A percentile compares a stretch with the other conserved stretches of the same genome.
Conservation (phyloP, 92 coral and sea anemone genomes). For the Phenganax stokvisi region DNA sequence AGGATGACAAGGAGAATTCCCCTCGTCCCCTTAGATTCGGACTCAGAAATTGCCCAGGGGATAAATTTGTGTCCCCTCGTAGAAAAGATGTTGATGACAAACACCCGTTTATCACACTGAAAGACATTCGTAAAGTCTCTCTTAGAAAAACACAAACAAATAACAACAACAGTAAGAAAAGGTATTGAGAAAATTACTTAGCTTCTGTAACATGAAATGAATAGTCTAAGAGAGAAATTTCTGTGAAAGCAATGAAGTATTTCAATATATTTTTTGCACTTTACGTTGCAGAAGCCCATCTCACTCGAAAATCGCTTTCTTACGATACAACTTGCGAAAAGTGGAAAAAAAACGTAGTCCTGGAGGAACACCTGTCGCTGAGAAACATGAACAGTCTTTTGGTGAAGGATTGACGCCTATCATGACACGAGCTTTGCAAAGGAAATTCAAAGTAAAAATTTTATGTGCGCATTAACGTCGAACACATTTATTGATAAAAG, state of each 20-base stretch:
- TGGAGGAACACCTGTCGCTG: conserved; percentile 82
- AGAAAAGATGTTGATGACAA: not conserved
- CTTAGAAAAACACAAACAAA: conserved; percentile 51
- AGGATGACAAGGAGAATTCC: conserved; percentile 37
- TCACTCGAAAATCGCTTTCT: conserved; percentile 49
- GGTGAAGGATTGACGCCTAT: conserved; percentile 94
- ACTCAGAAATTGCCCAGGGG: conserved; percentile 27
- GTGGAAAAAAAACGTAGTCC: conserved; percentile 83
- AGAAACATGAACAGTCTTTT: conserved; percentile 40
- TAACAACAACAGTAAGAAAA: conserved; percentile 15
- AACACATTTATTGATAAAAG: not conserved
- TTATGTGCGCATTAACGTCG: too few relatives aligned
- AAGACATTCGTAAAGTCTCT: conserved; percentile 61
- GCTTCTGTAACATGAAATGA: not conserved
- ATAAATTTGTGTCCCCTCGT: conserved; percentile 11
- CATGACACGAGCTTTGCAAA: conserved; percentile 86
- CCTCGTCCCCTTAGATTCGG: conserved; percentile 19
- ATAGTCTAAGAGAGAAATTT: too few relatives aligned
- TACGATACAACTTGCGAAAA: conserved; percentile 65
- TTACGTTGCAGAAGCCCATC: conserved; percentile 58
- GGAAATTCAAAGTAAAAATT: conserved; percentile 68
- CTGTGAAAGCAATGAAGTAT: too few relatives aligned
- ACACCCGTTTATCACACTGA: conserved; percentile 51
- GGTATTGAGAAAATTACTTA: not conserved
- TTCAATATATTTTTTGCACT: too few relatives aligned